Evolutionary conservation across 2,113 vertebrate species (phyloP).

Genomic region (Marcusenius ussheri): DNA sequence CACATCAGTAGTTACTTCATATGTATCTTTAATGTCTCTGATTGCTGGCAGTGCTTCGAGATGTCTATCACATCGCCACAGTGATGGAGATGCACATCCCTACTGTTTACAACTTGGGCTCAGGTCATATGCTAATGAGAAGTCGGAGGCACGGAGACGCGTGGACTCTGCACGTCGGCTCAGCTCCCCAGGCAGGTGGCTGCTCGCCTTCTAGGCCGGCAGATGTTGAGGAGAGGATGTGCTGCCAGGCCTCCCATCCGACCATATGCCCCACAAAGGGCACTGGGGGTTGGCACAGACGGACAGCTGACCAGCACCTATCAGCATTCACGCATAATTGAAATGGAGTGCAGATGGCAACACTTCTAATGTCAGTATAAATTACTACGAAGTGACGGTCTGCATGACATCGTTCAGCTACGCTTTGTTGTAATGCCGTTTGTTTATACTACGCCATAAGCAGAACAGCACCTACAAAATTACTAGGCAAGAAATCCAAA

Average conservation of each 20-base stretch:
- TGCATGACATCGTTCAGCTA: neutral
- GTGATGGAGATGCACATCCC: neutral
- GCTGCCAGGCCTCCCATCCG: neutral
- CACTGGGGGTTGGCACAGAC: neutral
- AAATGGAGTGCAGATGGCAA: neutral
- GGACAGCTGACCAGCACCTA: neutral
- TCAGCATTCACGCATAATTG: neutral
- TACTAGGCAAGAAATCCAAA: neutral
- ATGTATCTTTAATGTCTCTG: neutral
- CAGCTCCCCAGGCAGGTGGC: neutral
- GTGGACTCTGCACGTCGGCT: constrained; percentile 9
- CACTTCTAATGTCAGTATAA: neutral
- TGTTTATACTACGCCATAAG: no score
- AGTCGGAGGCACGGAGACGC: constrained; percentile 12
- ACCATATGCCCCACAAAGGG: constrained; percentile 12
- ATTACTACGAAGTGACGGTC: neutral
- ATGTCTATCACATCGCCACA: neutral
- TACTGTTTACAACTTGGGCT: constrained; percentile 1
- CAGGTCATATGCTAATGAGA: constrained; percentile 27
- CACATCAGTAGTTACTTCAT: neutral
- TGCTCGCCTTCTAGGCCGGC: neutral
- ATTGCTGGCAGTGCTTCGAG: neutral
- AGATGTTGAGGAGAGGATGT: neutral
- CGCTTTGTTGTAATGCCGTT: neutral
- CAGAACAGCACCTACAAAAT: neutral